Base-by-base conservation (phyloP, 2,797 vertebrate genomes). In the Oryzias dopingdopingensis region DNA sequence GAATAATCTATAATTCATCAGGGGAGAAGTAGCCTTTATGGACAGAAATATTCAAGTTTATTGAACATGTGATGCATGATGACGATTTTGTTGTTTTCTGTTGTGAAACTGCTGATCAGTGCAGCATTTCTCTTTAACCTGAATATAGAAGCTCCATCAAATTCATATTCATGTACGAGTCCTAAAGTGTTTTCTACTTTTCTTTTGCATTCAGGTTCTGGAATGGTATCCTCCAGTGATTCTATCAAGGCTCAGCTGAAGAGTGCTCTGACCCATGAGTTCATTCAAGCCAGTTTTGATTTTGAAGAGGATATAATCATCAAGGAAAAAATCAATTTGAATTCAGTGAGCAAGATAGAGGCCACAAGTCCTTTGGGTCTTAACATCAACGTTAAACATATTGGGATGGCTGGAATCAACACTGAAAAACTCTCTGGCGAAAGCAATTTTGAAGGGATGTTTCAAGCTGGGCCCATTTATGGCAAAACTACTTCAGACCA, bases 311-410 rank as follows among this genome's bases (percentile, higher is more conserved):
- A 91, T 46, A 80, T 62, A 81, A 63, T 82, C 49, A 65, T 83
- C n/a, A 75, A 59, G 5, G 84, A 91, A 48, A 84, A 65, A 59
- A 53, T 91, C 4, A 62, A 69, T 41, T 45, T 92, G 14, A 80
- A 65, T 85, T 89, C 89, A 49, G 87, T 58, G 53, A 67, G 92
- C 52, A 93, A 82, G 48, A 81, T 96, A 29, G 80, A 79, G 42
- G 91, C 89, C 48, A 92, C 65, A 46, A 98, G 94, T 67, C 78
- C 85, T 16, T 65, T 94, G 67, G 94, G 94, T 74, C 67, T 94
- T 58, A 81, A 82, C 52, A 50, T 94, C 70, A 89, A 77, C 13
- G 56, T 94, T 4, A 87, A 90, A 0, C 70, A 92, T 70, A 85
- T 80, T 32, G 49, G 83, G 14, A 70, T 90, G 76, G 64, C 82